Percentiles rank a stretch among this genome's conserved stretches.
These are phyloP conservation scores for Cossypha heuglini DNA, from an alignment of 2,797 vertebrate species.

Conservation along the genomic window DNA sequence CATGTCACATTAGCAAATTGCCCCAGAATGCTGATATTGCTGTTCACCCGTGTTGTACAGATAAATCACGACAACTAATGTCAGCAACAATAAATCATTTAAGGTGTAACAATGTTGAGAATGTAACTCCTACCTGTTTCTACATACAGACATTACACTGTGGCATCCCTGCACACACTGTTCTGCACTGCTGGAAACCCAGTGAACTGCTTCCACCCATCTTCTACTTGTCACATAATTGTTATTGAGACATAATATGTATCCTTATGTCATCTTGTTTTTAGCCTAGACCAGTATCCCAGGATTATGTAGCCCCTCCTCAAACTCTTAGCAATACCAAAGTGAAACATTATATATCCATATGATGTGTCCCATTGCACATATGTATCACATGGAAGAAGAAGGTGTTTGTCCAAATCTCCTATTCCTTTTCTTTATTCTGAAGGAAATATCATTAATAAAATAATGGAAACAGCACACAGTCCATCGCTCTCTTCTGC, in stretches of 20 bases:
- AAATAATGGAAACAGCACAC: neutral
- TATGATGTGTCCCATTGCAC: neutral
- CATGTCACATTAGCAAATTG: conserved; percentile 6
- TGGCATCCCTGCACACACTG: neutral
- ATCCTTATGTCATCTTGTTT: neutral
- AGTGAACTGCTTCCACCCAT: conserved; percentile 1
- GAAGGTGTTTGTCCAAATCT: neutral
- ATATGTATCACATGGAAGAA: neutral
- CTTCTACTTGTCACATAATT: neutral
- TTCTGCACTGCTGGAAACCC: neutral
- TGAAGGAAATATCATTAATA: neutral
- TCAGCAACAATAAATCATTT: conserved; percentile 2
- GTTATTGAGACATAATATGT: conserved; percentile 7
- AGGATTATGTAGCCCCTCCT: neutral
- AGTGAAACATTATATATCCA: neutral
- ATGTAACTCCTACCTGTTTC: neutral
- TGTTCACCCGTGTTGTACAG: neutral
- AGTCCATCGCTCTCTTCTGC: neutral
- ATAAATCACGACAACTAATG: conserved; percentile 24
- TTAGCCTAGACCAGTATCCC: neutral
- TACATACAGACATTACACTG: neutral
- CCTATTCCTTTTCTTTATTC: neutral
- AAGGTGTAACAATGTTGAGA: neutral
- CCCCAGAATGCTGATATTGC: neutral
- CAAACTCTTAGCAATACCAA: neutral